phyloP scores from a whole-genome alignment of 2,113 vertebrate species.

The Turnix velox region DNA sequence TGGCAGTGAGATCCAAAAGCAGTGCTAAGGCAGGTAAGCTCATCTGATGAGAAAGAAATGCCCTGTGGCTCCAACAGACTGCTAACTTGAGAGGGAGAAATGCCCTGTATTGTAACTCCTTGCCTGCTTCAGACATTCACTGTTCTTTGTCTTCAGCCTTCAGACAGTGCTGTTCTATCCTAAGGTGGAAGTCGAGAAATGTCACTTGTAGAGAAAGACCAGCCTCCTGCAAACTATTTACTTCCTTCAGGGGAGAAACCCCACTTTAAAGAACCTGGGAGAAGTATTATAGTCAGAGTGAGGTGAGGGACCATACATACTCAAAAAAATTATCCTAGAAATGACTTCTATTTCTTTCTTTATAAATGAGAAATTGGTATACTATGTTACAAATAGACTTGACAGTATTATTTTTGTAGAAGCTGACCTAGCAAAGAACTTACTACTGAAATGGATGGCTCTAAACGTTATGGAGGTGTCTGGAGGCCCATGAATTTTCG shows the following conservation, averaged over 20 bases:
- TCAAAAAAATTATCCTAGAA: not conserved
- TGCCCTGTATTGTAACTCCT: not conserved
- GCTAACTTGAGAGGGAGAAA: slow-evolving; percentile 48
- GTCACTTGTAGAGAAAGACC: not conserved
- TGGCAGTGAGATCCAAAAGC: slow-evolving; percentile 75
- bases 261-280: not conserved
- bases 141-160: not conserved
- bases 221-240: not conserved
- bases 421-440: not conserved
- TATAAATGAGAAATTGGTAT: not conserved
- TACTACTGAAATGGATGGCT: not conserved
- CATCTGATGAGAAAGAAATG: slow-evolving; percentile 61
- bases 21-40: slow-evolving; percentile 73
- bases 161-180: not conserved
- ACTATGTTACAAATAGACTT: not conserved
- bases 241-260: not conserved
- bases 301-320: not conserved
- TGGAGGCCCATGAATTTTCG: not conserved
- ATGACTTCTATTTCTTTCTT: not conserved
- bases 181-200: not conserved
- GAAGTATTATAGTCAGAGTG: not conserved
- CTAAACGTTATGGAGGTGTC: not conserved
- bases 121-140: not conserved
- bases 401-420: not conserved
- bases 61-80: slow-evolving; percentile 71